Evolutionary conservation across 2,113 vertebrate genomes (phyloP), one percentile per base, ranked within the genome.

Genomic region (Eupsittula cactorum): DNA sequence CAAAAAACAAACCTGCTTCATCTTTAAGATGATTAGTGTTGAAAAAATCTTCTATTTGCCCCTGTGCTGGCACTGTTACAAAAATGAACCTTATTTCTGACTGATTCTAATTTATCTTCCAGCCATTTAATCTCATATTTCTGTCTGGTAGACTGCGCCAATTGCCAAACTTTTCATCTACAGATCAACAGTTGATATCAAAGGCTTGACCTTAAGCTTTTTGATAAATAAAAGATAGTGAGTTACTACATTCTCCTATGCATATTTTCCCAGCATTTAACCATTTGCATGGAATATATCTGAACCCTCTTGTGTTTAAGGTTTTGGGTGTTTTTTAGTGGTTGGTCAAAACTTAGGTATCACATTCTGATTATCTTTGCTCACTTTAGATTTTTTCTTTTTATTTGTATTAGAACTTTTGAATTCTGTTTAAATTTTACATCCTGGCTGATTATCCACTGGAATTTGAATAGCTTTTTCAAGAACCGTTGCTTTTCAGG

Each of bases 81-180:
- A 81, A 94, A 88, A 4, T 49, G 73, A 90, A 71, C 59, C 50
- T 88, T 80, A 63, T 64, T 85, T 93, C 50, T 50, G 46, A 33
- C 55, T 83, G 60, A 55, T 71, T 88, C 55, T 86, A 75, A 91
- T 90, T 86, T 94, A 63, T 93, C 82, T 96, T 90, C 42, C 50
- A 81, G 19, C 76, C n/a, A 70, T 92, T 93, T 96, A 93, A 92
- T 95, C 91, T 94, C 83, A 55, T 91, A 74, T 83, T 92, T 95
- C 77, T 95, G 64, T 86, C 83, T 93, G 83, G 73, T 78, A 60
- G 73, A 83, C 76, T 74, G 59, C 95, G 33, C 60, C 81, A 70
- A 75, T 91, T 83, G 92, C 77, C 60, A 75, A 28, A 63, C 74
- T 90, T 93, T 88, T 94, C 50, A 74, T 92, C 55, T 86, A 9